phyloP scores from a whole-genome alignment of 30 jellyfish, hydroid and myxozoan species.

The Pseudorhiza aurosa region DNA sequence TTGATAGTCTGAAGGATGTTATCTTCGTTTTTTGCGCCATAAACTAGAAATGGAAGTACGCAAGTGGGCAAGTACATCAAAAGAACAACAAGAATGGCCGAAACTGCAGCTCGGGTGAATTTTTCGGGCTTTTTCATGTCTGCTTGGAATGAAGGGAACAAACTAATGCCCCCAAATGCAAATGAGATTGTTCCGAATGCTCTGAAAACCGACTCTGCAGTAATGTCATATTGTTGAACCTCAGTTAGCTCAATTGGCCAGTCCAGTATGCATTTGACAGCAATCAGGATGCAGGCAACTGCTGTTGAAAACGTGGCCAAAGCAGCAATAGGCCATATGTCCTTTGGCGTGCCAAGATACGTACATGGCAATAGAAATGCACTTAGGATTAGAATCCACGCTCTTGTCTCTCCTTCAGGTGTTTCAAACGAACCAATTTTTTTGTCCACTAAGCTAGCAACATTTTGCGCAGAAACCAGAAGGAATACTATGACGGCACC shows the following conservation, averaged over 20 bases:
- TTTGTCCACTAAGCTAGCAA: constrained; percentile 69
- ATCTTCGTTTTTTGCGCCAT: constrained; percentile 56
- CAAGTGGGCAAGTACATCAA: constrained; percentile 86
- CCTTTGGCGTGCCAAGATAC: constrained; percentile 66
- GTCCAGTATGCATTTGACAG: constrained; percentile 37
- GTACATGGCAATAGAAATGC: constrained; percentile 61
- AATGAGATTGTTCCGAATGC: constrained; percentile 93
- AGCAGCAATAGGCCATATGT: constrained; percentile 72
- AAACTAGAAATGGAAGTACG: constrained; percentile 74
- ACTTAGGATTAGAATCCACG: constrained; percentile 62
- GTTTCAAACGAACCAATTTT: constrained; percentile 55
- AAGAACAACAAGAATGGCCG: constrained; percentile 65
- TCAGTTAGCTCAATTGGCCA: constrained; percentile 38
- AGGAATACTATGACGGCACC: constrained; percentile 86
- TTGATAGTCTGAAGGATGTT: constrained; percentile 68
- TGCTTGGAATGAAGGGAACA: constrained; percentile 93
- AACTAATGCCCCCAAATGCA: constrained; percentile 89
- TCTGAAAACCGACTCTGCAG: constrained; percentile 72
- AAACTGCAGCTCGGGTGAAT: constrained; percentile 74
- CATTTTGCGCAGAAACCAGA: constrained; percentile 70
- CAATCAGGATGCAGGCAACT: constrained; percentile 51
- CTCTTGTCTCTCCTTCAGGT: constrained; percentile 45
- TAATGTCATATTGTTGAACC: constrained; percentile 26
- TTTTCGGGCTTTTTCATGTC: constrained; percentile 86
- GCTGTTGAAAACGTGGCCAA: constrained; percentile 58